Conservation (phyloP, 1,140 invertebrate species). For the Coenobita brevimanus region DNA sequence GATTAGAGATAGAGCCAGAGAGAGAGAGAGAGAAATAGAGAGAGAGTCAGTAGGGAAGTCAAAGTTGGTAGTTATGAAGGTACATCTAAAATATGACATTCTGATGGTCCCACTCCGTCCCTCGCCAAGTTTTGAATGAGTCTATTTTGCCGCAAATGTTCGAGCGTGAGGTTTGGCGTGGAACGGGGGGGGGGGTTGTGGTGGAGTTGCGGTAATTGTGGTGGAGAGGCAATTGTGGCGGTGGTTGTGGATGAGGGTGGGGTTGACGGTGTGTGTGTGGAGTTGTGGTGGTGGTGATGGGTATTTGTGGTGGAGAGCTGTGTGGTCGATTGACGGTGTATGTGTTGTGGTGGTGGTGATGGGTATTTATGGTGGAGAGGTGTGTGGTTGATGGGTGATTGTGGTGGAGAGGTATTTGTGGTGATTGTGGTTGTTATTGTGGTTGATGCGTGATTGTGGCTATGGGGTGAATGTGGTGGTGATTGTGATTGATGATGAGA, state of each 20-base stretch:
- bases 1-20: neutral
- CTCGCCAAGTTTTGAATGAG: slow-evolving; percentile 52
- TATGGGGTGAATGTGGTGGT: too few species aligned
- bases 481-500: too few species aligned
- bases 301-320: too few species aligned
- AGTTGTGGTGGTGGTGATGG: too few species aligned
- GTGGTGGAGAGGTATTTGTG: too few species aligned
- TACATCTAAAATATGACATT: slow-evolving; percentile 41
- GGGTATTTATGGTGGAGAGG: too few species aligned
- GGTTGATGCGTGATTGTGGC: too few species aligned
- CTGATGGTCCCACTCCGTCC: slow-evolving; percentile 31
- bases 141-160: slow-evolving; percentile 44
- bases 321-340: too few species aligned
- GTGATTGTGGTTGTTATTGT: too few species aligned
- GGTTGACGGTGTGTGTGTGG: too few species aligned
- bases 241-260: neutral
- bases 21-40: neutral
- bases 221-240: neutral
- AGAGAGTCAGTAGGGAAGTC: slow-evolving; percentile 4
- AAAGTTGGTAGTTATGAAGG: slow-evolving; percentile 55
- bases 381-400: too few species aligned
- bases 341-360: too few species aligned
- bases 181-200: neutral
- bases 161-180: neutral
- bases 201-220: neutral